A percentile compares a stretch with the other conserved stretches of the same genome.
Conservation (phyloP, 2,113 vertebrate species). For the Oreochromis aureus region DNA sequence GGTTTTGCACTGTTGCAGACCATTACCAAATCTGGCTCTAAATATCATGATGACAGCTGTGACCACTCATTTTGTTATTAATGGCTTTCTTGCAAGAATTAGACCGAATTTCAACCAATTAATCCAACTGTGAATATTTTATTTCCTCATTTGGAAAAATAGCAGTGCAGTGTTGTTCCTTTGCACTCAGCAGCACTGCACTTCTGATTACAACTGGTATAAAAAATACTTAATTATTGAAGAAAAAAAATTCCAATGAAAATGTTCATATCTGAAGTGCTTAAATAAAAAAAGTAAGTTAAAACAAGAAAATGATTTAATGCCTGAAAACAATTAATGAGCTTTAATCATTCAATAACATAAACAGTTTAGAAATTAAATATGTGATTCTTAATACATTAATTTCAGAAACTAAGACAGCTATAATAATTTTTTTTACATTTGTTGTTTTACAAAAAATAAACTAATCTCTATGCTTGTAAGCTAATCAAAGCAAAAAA, state of each 20-base stretch:
- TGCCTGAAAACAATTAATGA: slow-evolving; percentile 17
- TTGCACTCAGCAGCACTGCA: neutral
- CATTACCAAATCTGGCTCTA: neutral
- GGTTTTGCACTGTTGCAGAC: neutral
- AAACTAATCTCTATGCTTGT: neutral
- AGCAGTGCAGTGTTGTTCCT: neutral
- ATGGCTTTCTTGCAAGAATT: neutral
- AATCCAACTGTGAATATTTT: neutral
- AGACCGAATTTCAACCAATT: neutral
- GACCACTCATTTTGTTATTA: neutral
- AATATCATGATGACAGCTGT: neutral
- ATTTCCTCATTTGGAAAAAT: neutral
- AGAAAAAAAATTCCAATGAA: neutral
- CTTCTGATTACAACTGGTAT: neutral
- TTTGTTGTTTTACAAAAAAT: neutral
- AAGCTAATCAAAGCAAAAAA: neutral
- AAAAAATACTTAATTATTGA: neutral
- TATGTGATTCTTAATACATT: neutral
- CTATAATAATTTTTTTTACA: neutral
- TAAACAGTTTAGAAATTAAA: neutral
- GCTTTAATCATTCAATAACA: neutral
- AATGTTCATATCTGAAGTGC: neutral
- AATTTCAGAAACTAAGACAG: neutral
- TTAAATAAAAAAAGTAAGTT: neutral
- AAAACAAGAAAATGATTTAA: neutral